These are phyloP conservation scores for Cenopis cana DNA, from an alignment of 2,888 invertebrate genomes.

Conservation along the genomic window DNA sequence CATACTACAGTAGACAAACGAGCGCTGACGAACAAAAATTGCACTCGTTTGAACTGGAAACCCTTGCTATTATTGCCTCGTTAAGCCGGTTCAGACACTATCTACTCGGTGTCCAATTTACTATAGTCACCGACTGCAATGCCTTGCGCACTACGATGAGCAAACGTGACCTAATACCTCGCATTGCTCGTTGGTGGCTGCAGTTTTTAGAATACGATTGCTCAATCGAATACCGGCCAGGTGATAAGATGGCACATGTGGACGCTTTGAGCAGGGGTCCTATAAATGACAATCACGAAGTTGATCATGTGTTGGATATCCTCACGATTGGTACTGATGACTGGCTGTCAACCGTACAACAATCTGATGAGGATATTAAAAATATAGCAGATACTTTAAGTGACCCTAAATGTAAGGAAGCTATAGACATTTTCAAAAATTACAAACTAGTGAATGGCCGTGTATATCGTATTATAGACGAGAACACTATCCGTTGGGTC, in stretches of 20 bases:
- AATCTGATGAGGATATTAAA: background rate
- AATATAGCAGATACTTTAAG: background rate
- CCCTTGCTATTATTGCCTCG: background rate
- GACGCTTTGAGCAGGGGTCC: background rate
- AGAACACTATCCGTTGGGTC: background rate
- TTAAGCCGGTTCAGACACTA: background rate
- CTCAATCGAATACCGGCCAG: background rate
- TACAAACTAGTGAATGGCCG: background rate
- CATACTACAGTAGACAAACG: slow-evolving; percentile 4
- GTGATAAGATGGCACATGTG: background rate
- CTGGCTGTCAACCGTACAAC: background rate
- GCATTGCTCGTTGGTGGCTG: slow-evolving; percentile 4
- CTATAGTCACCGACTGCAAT: background rate
- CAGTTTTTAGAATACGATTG: slow-evolving; percentile 15
- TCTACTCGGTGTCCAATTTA: background rate
- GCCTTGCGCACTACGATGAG: background rate
- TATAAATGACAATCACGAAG: background rate
- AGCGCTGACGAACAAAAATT: background rate
- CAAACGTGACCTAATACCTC: background rate
- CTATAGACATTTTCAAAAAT: background rate
- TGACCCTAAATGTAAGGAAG: background rate
- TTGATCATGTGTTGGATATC: background rate
- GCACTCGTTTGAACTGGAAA: background rate
- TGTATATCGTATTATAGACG: background rate
- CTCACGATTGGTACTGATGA: background rate